Evolutionary conservation across 2,888 invertebrate genomes (phyloP).

Genomic region (Drosophila eohydei): DNA sequence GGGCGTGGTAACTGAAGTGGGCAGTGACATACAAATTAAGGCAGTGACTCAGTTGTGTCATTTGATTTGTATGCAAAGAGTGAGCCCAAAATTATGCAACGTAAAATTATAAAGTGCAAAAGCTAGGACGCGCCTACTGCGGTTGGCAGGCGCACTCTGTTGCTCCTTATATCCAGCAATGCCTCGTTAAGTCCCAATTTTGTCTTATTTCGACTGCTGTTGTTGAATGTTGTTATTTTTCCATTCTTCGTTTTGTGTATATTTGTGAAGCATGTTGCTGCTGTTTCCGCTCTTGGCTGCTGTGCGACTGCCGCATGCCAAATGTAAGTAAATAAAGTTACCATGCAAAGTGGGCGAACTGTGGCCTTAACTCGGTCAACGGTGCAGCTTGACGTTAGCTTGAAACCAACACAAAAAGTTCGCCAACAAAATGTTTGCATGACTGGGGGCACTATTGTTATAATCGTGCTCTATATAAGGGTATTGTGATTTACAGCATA

Average conservation of each 20-base stretch:
- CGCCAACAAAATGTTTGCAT: conserved; percentile 58
- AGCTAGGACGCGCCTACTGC: conserved; percentile 27
- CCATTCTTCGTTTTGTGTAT: neutral
- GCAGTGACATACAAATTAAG: conserved; percentile 33
- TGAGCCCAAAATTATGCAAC: conserved; percentile 51
- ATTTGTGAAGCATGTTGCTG: conserved; percentile 11
- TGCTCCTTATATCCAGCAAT: conserved; percentile 13
- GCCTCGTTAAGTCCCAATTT: conserved; percentile 48
- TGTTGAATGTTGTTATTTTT: conserved; percentile 1
- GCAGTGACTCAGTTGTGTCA: conserved; percentile 23
- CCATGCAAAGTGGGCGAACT: conserved; percentile 34
- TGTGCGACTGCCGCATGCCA: conserved; percentile 18
- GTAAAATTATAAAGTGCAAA: conserved; percentile 30
- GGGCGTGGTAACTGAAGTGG: conserved; percentile 30
- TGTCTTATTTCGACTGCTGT: conserved; percentile 36
- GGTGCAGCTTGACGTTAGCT: conserved; percentile 30
- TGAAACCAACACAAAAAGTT: conserved; percentile 34
- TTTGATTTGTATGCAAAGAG: conserved; percentile 34
- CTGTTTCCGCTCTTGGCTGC: conserved; percentile 24
- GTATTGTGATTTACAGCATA: neutral
- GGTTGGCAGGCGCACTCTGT: conserved; percentile 23
- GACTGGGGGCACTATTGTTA: conserved; percentile 54
- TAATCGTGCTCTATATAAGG: neutral
- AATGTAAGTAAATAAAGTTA: conserved; percentile 60
- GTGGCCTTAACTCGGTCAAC: conserved; percentile 53